A percentile compares a stretch with the other conserved stretches of the same genome.
phyloP scores from a whole-genome alignment of 2,888 invertebrate genomes.

The Mythimna loreyi region DNA sequence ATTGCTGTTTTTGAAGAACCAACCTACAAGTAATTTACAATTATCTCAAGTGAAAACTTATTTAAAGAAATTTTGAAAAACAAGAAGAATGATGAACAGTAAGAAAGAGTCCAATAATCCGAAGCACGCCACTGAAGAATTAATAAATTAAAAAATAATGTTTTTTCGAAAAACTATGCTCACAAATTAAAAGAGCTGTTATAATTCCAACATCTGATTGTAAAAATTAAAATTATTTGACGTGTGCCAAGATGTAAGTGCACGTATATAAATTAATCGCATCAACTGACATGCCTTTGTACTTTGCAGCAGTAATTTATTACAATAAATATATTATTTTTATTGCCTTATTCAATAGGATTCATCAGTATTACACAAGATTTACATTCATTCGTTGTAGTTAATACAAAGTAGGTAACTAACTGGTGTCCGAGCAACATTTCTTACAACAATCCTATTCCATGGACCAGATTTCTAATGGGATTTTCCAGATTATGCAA shows the following conservation, averaged over 20 bases:
- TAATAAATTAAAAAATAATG: slow-evolving; percentile 1
- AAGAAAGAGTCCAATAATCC: not conserved
- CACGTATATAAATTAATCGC: slow-evolving; percentile 54
- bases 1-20: not conserved
- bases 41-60: not conserved
- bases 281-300: slow-evolving; percentile 51
- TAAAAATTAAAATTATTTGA: slow-evolving; percentile 39
- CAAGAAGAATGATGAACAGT: not conserved
- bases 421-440: slow-evolving; percentile 41
- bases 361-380: slow-evolving; percentile 56
- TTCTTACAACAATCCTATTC: slow-evolving; percentile 51
- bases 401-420: slow-evolving; percentile 37
- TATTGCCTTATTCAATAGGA: slow-evolving; percentile 56
- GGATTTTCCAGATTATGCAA: slow-evolving; percentile 64
- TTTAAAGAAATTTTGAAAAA: not conserved
- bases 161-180: not conserved
- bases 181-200: slow-evolving; percentile 4
- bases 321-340: slow-evolving; percentile 51
- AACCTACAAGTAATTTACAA: not conserved
- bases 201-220: slow-evolving; percentile 20
- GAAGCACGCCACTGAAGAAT: not conserved
- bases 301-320: slow-evolving; percentile 49
- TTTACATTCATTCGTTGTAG: slow-evolving; percentile 47
- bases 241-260: slow-evolving; percentile 52
- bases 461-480: slow-evolving; percentile 48